Evolutionary conservation across 2,888 invertebrate species (phyloP), one percentile per base, ranked within the genome.

Genomic region (Deroplatys truncata): DNA sequence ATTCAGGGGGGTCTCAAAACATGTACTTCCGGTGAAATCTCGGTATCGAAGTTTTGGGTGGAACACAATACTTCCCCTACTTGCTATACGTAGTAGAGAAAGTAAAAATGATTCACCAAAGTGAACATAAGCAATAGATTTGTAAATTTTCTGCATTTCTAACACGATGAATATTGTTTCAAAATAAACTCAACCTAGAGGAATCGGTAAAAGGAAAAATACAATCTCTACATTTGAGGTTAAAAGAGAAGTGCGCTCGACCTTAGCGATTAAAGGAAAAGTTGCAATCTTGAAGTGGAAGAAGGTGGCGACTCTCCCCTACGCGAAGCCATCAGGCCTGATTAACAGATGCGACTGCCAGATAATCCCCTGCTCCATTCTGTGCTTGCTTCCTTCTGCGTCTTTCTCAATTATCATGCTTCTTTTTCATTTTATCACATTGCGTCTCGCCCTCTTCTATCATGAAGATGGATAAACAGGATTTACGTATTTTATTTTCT

Each of bases 271-370:
- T 72, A 72, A 72, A 72, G 20, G 25, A 72, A 72, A 72, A 72
- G 20, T 20, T 72, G 0, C 56, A 16, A 7, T 72, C 20, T 72
- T 9, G 5, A 72, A 20, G 15, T 20, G 20, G 20, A 72, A 72
- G 56, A 72, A 72, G 20, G 16, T 72, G 56, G 56, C 25, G 20
- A 25, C 10, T 13, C 15, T 29, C 25, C 85, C 31, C 31, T 20
- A 28, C 82, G 86, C 25, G 29, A 56, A 82, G 82, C 86, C 86
- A 86, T 86, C 86, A 86, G 86, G 20, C 16, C 86, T 86, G 86
- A 86, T 86, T 86, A 86, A 86, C 29, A 10, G 86, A 86, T 86
- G 86, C 82, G 86, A 86, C 86, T 86, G 86, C 82, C 86, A 86
- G 86, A 86, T 86, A 86, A 86, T 72, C 86, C 82, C 29, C 29